Percentiles rank a stretch among this genome's conserved stretches.
Evolutionary conservation across 2,888 invertebrate species (phyloP).

Genomic region (Phoenoteleia sp.): DNA sequence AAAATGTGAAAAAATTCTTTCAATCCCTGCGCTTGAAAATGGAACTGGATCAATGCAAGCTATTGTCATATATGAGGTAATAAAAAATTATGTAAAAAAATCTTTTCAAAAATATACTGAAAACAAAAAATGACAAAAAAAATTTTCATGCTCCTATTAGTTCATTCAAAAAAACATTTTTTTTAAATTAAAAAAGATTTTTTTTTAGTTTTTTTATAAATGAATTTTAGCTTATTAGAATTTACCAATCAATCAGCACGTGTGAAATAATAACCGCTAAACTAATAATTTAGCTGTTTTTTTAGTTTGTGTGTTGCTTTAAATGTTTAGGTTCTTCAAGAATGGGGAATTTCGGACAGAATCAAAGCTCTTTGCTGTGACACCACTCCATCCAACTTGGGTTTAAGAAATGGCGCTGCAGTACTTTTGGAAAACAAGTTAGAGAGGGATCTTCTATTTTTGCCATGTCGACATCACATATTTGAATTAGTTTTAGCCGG

Average conservation of each 20-base stretch:
- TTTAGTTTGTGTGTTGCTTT: background rate
- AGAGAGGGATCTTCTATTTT: background rate
- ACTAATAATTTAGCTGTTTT: background rate
- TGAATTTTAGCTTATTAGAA: no score
- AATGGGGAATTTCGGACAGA: slow-evolving; percentile 4
- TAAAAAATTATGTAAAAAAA: no score
- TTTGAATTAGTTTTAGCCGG: slow-evolving; percentile 9
- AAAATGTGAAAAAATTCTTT: slow-evolving; percentile 46
- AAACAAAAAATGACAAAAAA: background rate
- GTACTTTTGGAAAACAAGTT: background rate
- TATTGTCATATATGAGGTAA: slow-evolving; percentile 51
- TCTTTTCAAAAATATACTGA: background rate
- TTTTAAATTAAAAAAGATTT: no score
- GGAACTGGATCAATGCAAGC: slow-evolving; percentile 57
- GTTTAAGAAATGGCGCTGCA: slow-evolving; percentile 5
- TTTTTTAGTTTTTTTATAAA: no score
- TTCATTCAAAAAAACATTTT: no score
- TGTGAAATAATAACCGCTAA: no score
- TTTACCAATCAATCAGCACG: no score
- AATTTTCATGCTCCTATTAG: background rate
- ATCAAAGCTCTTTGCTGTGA: slow-evolving; percentile 13
- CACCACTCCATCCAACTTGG: background rate
- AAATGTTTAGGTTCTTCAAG: slow-evolving; percentile 8
- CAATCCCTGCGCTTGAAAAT: slow-evolving; percentile 55
- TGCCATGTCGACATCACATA: slow-evolving; percentile 29